Evolutionary conservation across 2,888 invertebrate species (phyloP).

Genomic region (Boloria euphrosyne): DNA sequence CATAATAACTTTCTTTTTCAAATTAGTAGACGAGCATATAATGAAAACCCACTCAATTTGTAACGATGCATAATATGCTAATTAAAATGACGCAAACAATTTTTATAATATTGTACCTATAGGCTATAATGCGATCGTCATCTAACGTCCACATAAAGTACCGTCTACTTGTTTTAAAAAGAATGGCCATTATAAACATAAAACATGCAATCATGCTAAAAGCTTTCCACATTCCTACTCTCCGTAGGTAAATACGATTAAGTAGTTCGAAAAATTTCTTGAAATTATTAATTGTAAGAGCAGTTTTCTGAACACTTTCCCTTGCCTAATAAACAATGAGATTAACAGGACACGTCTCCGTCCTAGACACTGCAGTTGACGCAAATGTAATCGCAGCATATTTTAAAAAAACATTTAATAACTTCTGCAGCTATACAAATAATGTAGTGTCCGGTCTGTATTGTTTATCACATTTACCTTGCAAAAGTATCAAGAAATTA

Average conservation of each 20-base stretch:
- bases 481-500: conserved; percentile 76
- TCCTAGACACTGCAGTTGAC: conserved; percentile 64
- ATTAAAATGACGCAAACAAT: background rate
- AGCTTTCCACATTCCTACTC: conserved; percentile 67
- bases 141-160: background rate
- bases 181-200: conserved; percentile 52
- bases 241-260: conserved; percentile 66
- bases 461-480: conserved; percentile 71
- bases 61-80: background rate
- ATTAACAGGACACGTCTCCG: conserved; percentile 68
- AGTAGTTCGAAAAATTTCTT: conserved; percentile 73
- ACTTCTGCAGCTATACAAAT: conserved; percentile 54
- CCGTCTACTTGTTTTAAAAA: conserved; percentile 37
- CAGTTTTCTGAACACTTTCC: conserved; percentile 69
- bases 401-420: conserved; percentile 45
- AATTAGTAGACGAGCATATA: conserved; percentile 30
- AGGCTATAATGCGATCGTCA: background rate
- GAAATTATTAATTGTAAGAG: conserved; percentile 74
- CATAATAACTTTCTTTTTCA: conserved; percentile 28
- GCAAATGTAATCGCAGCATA: conserved; percentile 50
- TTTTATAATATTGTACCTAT: conserved; percentile 12
- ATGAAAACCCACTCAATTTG: background rate
- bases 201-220: conserved; percentile 70
- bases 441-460: conserved; percentile 70
- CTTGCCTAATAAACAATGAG: conserved; percentile 50